phyloP scores from a whole-genome alignment of 2,888 invertebrate genomes.

The Xestobium rufovillosum region DNA sequence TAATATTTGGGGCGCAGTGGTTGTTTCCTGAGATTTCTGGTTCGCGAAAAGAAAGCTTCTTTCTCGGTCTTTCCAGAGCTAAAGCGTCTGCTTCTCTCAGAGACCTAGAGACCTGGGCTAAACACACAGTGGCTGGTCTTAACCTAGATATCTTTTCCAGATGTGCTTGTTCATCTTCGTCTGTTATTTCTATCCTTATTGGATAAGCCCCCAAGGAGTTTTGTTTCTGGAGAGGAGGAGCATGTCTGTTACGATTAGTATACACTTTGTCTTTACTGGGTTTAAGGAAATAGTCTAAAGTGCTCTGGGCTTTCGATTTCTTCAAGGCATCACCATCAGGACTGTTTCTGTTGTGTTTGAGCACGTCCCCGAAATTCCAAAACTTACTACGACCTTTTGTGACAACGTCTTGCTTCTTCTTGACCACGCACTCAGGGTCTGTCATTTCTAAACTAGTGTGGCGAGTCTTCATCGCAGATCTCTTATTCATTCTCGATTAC shows the following conservation, averaged over 20 bases:
- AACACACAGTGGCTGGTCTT: constrained; percentile 36
- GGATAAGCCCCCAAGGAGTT: constrained; percentile 39
- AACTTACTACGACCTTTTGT: constrained; percentile 38
- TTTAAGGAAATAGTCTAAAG: constrained; percentile 46
- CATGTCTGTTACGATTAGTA: constrained; percentile 24
- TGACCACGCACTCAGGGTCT: constrained; percentile 38
- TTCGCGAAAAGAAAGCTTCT: constrained; percentile 81
- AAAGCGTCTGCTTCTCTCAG: constrained; percentile 42
- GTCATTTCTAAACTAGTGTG: constrained; percentile 43
- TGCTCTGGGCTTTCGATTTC: constrained; percentile 39
- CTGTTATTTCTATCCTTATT: constrained; percentile 34
- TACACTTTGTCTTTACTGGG: constrained; percentile 34
- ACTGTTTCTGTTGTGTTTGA: constrained; percentile 42
- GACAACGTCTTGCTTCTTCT: constrained; percentile 43
- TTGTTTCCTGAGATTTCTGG: constrained; percentile 54
- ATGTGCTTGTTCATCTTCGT: constrained; percentile 17
- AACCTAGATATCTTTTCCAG: constrained; percentile 28
- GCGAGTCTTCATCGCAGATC: constrained; percentile 40
- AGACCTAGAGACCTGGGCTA: constrained; percentile 36
- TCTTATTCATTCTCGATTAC: constrained; percentile 1
- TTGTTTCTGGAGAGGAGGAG: constrained; percentile 35
- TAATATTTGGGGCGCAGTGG: constrained; percentile 31
- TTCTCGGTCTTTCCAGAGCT: constrained; percentile 60
- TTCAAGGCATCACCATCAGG: constrained; percentile 27
- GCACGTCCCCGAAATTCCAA: constrained; percentile 37